Evolutionary conservation across 2,888 invertebrate genomes (phyloP), one percentile per base, ranked within the genome.

Genomic region (Cheilosia vulpina): DNA sequence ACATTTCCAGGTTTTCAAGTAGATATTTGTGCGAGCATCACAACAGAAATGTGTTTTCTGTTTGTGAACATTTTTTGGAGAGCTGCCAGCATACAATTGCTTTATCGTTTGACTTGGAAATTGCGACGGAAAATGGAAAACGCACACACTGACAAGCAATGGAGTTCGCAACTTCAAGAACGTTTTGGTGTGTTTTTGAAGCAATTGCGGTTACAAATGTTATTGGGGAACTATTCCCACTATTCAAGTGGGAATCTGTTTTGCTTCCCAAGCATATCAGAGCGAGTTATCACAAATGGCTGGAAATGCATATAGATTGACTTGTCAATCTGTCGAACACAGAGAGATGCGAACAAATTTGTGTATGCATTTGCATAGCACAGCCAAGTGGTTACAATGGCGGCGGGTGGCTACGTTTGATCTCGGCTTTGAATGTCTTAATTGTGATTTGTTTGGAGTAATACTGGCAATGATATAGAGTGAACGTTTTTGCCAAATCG

Each of bases 61-160:
- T 69, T 69, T 77, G 60, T 62, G 68, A 53, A 62, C 31, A 38
- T 45, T 57, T 71, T 76, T 50, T 76, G 78, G 78, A 69, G n/a
- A 45, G 19, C 15, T 63, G 78, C 78, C 78, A 78, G 69, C 27
- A n/a, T n/a, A 50, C 43, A 60, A 63, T 71, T 63, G 77, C 62
- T 68, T 77, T 62, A 45, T 58, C 52, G 68, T 13, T 60, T 21
- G 55, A 75, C 50, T 76, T 60, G 52, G 68, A 53, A 57, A 68
- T 68, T 69, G 27, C 6, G 21, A 2, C 21, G 62, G 52, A 47
- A 55, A 76, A 76, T 52, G 65, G 75, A 43, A 58, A 66, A 66
- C 58, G 27, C 27, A 50, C 57, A 76, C 75, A 66, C 57, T 52
- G 24, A 52, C 27, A 55, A 71, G 63, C 78, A 78, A 71, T 71